Evolutionary conservation across 2,888 invertebrate species (phyloP), one percentile per base, ranked within the genome.

Genomic region (Clunio marinus): DNA sequence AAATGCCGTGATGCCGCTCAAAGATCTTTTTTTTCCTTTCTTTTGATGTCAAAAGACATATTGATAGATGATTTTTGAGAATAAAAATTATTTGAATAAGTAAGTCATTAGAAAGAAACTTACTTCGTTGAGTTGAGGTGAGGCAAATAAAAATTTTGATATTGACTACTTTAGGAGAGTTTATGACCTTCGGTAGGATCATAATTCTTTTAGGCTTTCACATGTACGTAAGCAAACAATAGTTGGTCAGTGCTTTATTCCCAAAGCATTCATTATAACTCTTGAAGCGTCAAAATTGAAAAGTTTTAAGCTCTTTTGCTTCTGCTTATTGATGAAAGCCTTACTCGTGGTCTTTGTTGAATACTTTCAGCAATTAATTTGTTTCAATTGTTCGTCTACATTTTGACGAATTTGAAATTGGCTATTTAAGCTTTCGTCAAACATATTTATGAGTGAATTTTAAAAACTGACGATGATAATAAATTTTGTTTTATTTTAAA

Each of bases 61-160:
- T 51, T 51, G 51, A 51, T 51, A 7, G 51, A 51, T 51, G 51
- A 51, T 51, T 51, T 51, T 51, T n/a, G 51, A 22, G 17, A 22
- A n/a, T n/a, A n/a, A n/a, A 51, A 32, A 3, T 51, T 22, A 51
- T 51, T 51, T 20, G 22, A 51, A 22, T 22, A 22, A n/a, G n/a
- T n/a, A n/a, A 15, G 41, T 41, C 41, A 41, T 41, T 41, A 41
- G 41, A 41, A n/a, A n/a, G 41, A 41, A n/a, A n/a, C n/a, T n/a
- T n/a, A n/a, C n/a, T n/a, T n/a, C n/a, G n/a, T n/a, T n/a, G n/a
- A n/a, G n/a, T 32, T 32, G 2, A 51, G 51, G n/a, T 7, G 17
- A 8, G 20, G 15, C 41, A 7, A 13, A 41, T 4, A 32, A 8
- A 32, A 41, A 2, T 41, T 41, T 10, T 41, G 41, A 41, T 41